Evolutionary conservation across 2,888 invertebrate species (phyloP), one percentile per base, ranked within the genome.

Genomic region (Vannuccia rotundouncinata): DNA sequence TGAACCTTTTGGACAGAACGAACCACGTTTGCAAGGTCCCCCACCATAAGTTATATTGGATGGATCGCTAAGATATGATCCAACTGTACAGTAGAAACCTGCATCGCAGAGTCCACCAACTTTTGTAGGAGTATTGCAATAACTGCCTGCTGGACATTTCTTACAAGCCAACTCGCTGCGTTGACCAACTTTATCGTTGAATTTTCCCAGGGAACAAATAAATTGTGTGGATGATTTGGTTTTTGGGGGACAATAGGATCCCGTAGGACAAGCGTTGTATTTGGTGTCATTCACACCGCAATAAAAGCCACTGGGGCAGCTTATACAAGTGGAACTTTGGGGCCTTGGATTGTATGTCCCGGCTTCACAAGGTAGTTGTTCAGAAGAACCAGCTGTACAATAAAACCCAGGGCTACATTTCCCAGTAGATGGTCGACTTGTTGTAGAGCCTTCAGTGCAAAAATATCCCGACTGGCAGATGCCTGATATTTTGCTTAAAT

Each of bases 381-480:
- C 77, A 2, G 84, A 81, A 30, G 86, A 85, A 0, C 85, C 85
- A 28, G 81, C 74, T 0, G 86, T 86, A 79, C 86, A 87, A 82
- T 85, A 87, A 2, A 84, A 82, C 0, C 86, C 86, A 2, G 86
- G 86, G 82, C 84, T 84, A 73, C 87, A 87, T 73, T 82, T 82
- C 0, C 86, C 86, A 30, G 85, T 85, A 25, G 85, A 82, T 82
- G 86, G 86, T 81, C 83, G 83, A 60, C 82, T 74, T 17, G 83
- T 81, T 1, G 79, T 81, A 2, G 86, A 84, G 0, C 85, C 85
- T 29, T 85, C 85, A n/a, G 85, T 83, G 82, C 86, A 87, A 84
- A 84, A 87, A 84, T 85, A 87, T 1, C 87, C 87, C 13, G 83
- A 84, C 45, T 83, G 83, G 82, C 87, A 87, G 82, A 84, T 84